These are phyloP conservation scores for Ennomos fuscantarius DNA, from an alignment of 2,888 invertebrate species.

Conservation along the genomic window DNA sequence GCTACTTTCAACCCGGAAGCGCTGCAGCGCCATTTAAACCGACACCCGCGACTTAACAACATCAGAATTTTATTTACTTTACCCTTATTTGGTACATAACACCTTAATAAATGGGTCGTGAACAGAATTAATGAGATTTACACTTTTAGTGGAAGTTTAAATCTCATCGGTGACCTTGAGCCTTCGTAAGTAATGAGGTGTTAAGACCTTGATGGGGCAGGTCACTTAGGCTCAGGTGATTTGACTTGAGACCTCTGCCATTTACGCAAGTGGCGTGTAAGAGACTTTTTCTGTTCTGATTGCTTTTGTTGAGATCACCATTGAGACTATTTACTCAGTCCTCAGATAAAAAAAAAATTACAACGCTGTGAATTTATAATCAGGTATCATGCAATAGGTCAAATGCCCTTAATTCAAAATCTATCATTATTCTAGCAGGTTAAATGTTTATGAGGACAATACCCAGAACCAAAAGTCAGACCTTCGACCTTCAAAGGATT, in stretches of 20 bases:
- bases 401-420: too few species aligned
- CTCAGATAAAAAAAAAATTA: too few species aligned
- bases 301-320: slow-evolving; percentile 14
- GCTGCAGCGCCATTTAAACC: slow-evolving; percentile 50
- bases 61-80: slow-evolving; percentile 50
- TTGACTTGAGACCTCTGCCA: slow-evolving; percentile 22
- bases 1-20: slow-evolving; percentile 80
- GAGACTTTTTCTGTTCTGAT: slow-evolving; percentile 14
- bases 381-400: too few species aligned
- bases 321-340: slow-evolving; percentile 5
- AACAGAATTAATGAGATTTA: slow-evolving; percentile 33
- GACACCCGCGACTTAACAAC: slow-evolving; percentile 32
- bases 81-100: slow-evolving; percentile 53
- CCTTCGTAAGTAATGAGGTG: slow-evolving; percentile 35
- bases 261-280: slow-evolving; percentile 27
- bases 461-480: slow-evolving; percentile 4
- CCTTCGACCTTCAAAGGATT: slow-evolving; percentile 24
- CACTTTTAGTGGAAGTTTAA: slow-evolving; percentile 40
- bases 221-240: slow-evolving; percentile 27
- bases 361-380: neutral
- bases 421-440: too few species aligned
- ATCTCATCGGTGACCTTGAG: slow-evolving; percentile 34
- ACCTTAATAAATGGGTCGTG: slow-evolving; percentile 40
- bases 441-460: slow-evolving; percentile 5
- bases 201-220: slow-evolving; percentile 28